Percentiles rank a stretch among this genome's conserved stretches.
Evolutionary conservation across 2,888 invertebrate genomes (phyloP).

Genomic region (Microctonus aethiopoides): DNA sequence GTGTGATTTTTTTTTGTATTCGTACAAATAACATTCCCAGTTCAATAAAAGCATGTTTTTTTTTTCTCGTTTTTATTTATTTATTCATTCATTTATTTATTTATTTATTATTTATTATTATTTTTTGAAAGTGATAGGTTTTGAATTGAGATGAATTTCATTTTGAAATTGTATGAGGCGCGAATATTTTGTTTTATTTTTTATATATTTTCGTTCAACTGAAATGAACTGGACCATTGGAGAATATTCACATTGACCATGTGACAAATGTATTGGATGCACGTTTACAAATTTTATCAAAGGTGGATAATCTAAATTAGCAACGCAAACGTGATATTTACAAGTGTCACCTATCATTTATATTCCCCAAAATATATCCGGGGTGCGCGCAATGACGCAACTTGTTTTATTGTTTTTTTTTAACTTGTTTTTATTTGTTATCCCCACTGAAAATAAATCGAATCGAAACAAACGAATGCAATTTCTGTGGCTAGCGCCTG

Average conservation of each 20-base stretch:
- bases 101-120: not conserved
- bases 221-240: not conserved
- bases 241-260: not conserved
- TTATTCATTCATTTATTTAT: not conserved
- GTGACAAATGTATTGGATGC: constrained; percentile 32
- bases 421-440: constrained; percentile 18
- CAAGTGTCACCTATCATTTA: constrained; percentile 30
- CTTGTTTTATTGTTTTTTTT: constrained; percentile 16
- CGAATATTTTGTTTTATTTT: not conserved
- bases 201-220: not conserved
- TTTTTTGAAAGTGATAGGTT: not conserved
- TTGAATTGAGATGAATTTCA: not conserved
- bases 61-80: not conserved
- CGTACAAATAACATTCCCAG: not conserved
- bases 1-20: not conserved
- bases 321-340: constrained; percentile 43
- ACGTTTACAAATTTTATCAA: constrained; percentile 37
- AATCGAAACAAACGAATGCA: constrained; percentile 31
- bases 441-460: constrained; percentile 30
- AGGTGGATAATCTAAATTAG: constrained; percentile 46
- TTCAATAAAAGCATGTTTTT: not conserved
- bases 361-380: constrained; percentile 24
- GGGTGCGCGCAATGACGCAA: constrained; percentile 2
- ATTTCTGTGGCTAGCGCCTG: constrained; percentile 29
- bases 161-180: not conserved